Evolutionary conservation across 2,888 invertebrate species (phyloP).

Genomic region (Watsonalla cultraria): DNA sequence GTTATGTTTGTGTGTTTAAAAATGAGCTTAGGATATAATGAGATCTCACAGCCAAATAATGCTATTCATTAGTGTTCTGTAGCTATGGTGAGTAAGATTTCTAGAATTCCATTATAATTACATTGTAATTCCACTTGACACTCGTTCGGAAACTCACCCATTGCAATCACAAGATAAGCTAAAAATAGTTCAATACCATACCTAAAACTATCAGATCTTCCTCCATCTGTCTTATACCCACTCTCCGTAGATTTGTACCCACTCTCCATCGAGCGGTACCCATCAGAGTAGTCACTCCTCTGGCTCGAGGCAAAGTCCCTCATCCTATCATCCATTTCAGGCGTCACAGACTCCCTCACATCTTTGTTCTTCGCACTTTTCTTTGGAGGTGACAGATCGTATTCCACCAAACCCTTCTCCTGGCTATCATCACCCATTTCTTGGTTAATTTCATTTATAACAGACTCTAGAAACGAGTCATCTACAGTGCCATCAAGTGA

Average conservation of each 20-base stretch:
- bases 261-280: conserved; percentile 44
- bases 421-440: conserved; percentile 57
- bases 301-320: conserved; percentile 32
- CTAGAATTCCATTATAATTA: too few species aligned
- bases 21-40: too few species aligned
- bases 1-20: too few species aligned
- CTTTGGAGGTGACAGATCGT: conserved; percentile 59
- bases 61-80: too few species aligned
- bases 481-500: conserved; percentile 53
- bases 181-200: neutral
- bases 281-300: conserved; percentile 46
- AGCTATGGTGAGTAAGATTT: too few species aligned
- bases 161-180: neutral
- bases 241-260: conserved; percentile 44
- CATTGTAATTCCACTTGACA: too few species aligned
- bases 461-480: conserved; percentile 64
- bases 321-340: conserved; percentile 54
- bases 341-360: conserved; percentile 47
- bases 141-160: too few species aligned
- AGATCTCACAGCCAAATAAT: too few species aligned
- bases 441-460: conserved; percentile 68
- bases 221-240: conserved; percentile 24
- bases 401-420: conserved; percentile 64
- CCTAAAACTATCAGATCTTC: conserved; percentile 11
- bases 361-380: conserved; percentile 24